A percentile compares a stretch with the other conserved stretches of the same genome.
These are phyloP conservation scores for Cyaniris semiargus DNA, from an alignment of 2,888 invertebrate genomes.

Conservation along the genomic window DNA sequence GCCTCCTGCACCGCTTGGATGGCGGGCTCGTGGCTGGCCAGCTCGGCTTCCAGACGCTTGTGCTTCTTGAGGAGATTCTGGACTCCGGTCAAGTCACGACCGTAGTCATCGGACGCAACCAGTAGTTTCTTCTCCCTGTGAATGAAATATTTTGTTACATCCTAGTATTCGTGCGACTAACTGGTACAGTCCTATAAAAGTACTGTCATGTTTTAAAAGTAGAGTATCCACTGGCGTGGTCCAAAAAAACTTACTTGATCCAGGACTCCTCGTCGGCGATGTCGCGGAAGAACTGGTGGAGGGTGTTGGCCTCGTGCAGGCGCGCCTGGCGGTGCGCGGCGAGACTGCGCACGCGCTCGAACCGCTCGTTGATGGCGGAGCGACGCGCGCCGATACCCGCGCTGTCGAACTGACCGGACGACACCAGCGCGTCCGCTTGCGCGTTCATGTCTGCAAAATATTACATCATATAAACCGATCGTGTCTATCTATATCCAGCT, in stretches of 20 bases:
- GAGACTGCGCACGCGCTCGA: slow-evolving; percentile 94
- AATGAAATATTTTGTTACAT: background rate
- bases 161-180: background rate
- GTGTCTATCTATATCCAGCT: background rate
- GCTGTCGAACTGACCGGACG: slow-evolving; percentile 98
- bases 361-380: slow-evolving; percentile 97
- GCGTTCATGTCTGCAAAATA: slow-evolving; percentile 89
- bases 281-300: slow-evolving; percentile 99
- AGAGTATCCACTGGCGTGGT: background rate
- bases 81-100: slow-evolving; percentile 98
- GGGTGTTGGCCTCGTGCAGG: slow-evolving; percentile 96
- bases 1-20: slow-evolving; percentile 91
- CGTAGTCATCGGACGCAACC: slow-evolving; percentile 98
- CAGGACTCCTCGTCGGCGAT: slow-evolving; percentile 99
- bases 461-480: background rate
- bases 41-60: slow-evolving; percentile 98
- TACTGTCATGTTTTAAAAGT: background rate
- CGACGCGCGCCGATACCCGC: slow-evolving; percentile 97
- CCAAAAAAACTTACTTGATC: slow-evolving; percentile 88
- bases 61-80: slow-evolving; percentile 99
- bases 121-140: slow-evolving; percentile 96
- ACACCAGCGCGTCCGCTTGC: slow-evolving; percentile 97
- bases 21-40: slow-evolving; percentile 98
- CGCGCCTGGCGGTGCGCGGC: slow-evolving; percentile 95
- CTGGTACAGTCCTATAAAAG: background rate